Percentiles rank a stretch among this genome's conserved stretches.
These are phyloP conservation scores for Amyelois transitella DNA, from an alignment of 1,140 invertebrate species.

Conservation along the genomic window DNA sequence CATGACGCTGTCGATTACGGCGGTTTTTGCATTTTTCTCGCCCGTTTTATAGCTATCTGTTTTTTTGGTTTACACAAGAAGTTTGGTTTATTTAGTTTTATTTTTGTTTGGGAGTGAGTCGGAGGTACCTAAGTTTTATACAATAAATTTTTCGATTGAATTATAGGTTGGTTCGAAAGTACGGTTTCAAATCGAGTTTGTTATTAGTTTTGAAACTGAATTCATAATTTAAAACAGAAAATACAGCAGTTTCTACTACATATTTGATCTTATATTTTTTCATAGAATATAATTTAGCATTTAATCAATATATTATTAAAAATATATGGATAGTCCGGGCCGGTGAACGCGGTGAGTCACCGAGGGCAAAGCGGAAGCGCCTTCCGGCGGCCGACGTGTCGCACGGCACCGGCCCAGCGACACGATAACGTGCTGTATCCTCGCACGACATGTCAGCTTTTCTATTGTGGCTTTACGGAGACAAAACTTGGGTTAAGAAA, in stretches of 20 bases:
- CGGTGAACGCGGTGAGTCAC: not conserved
- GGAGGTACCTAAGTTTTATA: no score
- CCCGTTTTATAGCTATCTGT: not conserved
- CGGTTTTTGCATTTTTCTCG: not conserved
- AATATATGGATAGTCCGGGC: not conserved
- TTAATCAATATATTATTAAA: not conserved
- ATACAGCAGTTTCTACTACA: no score
- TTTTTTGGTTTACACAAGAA: not conserved
- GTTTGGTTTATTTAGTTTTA: no score
- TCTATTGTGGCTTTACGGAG: not conserved
- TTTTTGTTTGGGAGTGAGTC: not conserved
- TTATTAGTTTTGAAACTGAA: not conserved
- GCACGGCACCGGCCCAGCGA: not conserved
- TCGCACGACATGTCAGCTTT: not conserved
- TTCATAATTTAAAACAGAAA: not conserved
- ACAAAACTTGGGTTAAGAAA: no score
- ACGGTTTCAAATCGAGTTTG: no score
- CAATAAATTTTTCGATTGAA: no score
- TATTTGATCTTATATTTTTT: not conserved
- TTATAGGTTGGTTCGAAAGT: no score
- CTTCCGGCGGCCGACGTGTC: not conserved
- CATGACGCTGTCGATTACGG: not conserved
- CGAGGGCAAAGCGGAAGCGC: not conserved
- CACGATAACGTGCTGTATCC: not conserved
- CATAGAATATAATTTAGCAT: not conserved